phyloP scores from a whole-genome alignment of 2,797 vertebrate species.

The Enteromius radiatus region DNA sequence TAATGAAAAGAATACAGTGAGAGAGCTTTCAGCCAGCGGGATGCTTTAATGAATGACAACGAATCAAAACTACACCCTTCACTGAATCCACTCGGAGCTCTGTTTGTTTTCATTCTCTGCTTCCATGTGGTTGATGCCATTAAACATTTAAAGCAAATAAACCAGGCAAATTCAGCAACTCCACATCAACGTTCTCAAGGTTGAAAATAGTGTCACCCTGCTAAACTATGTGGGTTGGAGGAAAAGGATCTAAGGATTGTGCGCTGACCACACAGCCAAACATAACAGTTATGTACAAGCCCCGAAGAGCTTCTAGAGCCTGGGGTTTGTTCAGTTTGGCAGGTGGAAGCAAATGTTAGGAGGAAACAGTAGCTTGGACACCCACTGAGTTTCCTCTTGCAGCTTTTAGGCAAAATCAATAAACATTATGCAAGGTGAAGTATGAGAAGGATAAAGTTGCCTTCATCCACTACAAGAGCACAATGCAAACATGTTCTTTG shows the following conservation, averaged over 20 bases:
- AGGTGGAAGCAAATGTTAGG: slow-evolving; percentile 40
- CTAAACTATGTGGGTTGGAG: slow-evolving; percentile 54
- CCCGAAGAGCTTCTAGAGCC: slow-evolving; percentile 32
- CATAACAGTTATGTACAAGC: slow-evolving; percentile 64
- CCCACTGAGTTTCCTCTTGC: slow-evolving; percentile 55
- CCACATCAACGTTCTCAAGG: neutral
- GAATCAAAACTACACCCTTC: slow-evolving; percentile 30
- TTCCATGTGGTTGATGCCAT: slow-evolving; percentile 14
- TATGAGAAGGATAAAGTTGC: slow-evolving; percentile 39
- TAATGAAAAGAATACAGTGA: slow-evolving; percentile 43
- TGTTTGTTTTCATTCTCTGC: slow-evolving; percentile 28
- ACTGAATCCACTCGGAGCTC: neutral
- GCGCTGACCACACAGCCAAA: slow-evolving; percentile 64
- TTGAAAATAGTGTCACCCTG: neutral
- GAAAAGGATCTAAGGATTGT: slow-evolving; percentile 15
- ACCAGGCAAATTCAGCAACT: slow-evolving; percentile 55
- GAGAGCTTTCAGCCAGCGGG: slow-evolving; percentile 43
- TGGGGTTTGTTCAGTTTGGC: slow-evolving; percentile 61
- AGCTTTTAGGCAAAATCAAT: slow-evolving; percentile 8
- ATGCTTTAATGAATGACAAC: slow-evolving; percentile 63
- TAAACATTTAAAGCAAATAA: slow-evolving; percentile 42
- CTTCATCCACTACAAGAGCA: slow-evolving; percentile 25
- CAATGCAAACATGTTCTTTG: neutral
- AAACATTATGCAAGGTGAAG: slow-evolving; percentile 12
- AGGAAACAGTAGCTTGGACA: slow-evolving; percentile 59